phyloP scores from a whole-genome alignment of 2,888 invertebrate species.

The Papilio elwesi region DNA sequence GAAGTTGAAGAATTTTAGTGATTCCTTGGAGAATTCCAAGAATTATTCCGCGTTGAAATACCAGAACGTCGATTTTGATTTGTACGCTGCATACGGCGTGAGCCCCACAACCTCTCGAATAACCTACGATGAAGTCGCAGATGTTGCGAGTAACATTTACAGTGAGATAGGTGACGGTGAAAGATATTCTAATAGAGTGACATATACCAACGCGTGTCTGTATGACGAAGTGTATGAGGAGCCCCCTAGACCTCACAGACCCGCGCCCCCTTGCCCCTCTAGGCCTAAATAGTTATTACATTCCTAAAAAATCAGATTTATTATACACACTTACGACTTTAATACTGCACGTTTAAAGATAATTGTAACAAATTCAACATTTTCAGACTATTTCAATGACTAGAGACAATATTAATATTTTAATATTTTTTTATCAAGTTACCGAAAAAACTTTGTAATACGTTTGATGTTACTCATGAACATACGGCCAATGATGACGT shows the following conservation, averaged over 20 bases:
- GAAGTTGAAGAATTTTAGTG: constrained; percentile 73
- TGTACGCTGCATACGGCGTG: constrained; percentile 53
- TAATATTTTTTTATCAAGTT: too few species aligned
- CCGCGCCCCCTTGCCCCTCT: constrained; percentile 84
- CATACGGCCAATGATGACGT: too few species aligned
- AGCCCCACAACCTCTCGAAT: constrained; percentile 55
- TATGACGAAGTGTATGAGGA: constrained; percentile 78
- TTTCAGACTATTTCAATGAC: too few species aligned
- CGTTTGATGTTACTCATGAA: too few species aligned
- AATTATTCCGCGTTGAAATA: constrained; percentile 76
- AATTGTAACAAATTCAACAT: too few species aligned
- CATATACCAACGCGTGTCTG: constrained; percentile 60
- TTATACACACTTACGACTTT: background rate
- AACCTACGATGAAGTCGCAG: constrained; percentile 72
- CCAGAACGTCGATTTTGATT: constrained; percentile 67
- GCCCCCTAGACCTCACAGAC: constrained; percentile 83
- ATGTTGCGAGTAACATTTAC: constrained; percentile 70
- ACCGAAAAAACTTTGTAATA: too few species aligned
- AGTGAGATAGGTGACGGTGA: constrained; percentile 68
- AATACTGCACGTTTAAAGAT: background rate
- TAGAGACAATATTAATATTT: too few species aligned
- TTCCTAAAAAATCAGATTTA: constrained; percentile 4
- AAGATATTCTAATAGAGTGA: constrained; percentile 41
- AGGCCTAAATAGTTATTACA: constrained; percentile 56
- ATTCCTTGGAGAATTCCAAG: constrained; percentile 72